Conservation (phyloP, 2,888 invertebrate species). For the Watsonalla cultraria region DNA sequence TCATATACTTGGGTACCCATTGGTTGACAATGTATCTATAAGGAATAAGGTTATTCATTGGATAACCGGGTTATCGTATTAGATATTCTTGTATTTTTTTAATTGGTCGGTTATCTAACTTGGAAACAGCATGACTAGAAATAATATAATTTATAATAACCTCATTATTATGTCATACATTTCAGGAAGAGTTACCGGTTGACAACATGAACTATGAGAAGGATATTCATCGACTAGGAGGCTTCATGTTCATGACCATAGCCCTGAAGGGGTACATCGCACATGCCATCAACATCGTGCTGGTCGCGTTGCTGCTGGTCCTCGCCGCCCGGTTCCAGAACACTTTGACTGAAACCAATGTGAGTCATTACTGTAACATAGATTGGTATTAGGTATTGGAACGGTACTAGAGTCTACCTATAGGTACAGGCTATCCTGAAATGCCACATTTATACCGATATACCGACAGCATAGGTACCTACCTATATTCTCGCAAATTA, state of each 20-base stretch:
- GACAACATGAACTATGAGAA: conserved; percentile 18
- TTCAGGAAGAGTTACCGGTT: conserved; percentile 22
- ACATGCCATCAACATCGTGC: conserved; percentile 32
- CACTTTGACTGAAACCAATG: conserved; percentile 28
- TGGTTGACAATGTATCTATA: no score
- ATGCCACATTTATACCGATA: neutral
- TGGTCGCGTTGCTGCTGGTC: conserved; percentile 33
- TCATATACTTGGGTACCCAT: no score
- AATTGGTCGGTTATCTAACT: no score
- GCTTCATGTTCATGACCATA: conserved; percentile 43
- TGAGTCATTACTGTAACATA: conserved; percentile 13
- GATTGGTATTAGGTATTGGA: no score
- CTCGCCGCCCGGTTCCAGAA: conserved; percentile 28
- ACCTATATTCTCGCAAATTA: neutral
- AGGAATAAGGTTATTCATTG: no score
- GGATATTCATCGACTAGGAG: conserved; percentile 42
- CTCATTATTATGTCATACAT: conserved; percentile 5
- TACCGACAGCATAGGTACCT: neutral
- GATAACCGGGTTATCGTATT: no score
- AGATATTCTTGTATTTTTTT: no score
- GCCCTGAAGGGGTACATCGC: conserved; percentile 45
- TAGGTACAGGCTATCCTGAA: no score
- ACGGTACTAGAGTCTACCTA: no score
- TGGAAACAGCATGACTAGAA: no score
- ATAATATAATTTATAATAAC: no score